Base-by-base conservation (phyloP, 2,113 vertebrate species). In the Hippocampus guttulatus region DNA sequence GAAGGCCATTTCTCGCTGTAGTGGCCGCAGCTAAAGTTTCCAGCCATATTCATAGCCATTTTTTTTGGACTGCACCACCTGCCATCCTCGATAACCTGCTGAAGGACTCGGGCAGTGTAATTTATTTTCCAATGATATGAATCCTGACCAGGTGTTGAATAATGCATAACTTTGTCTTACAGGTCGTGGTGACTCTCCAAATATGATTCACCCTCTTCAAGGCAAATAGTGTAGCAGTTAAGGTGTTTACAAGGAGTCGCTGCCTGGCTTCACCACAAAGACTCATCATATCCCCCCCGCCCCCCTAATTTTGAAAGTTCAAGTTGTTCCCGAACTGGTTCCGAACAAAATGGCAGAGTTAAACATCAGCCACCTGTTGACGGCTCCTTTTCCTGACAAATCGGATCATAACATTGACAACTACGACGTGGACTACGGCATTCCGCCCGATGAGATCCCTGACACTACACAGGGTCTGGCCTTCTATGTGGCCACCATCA, bases 401-500 rank as follows among this genome's bases (percentile, higher is more conserved):
- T 71, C 90, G 33, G 82, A 92, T 27, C 88, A 91, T 3, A 92
- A 92, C 75, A 87, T 92, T 68, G 91, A 94, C 76, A 92, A 76
- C 74, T 90, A 93, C 0, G 94, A 93, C 52, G 77, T 77, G 90
- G 91, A 98, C 70, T 99, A 99, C 0, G 95, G 95, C 54, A 78
- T 95, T 41, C 90, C 92, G 0, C 87, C 92, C 38, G 95, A 95
- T 41, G 94, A 95, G 5, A 93, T 94, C 0, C 96, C 95, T 0
- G 95, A 98, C 68, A 74, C 95, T 73, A 98, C 96, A 8, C 94
- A 95, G 82, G 96, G 95, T 1, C 90, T 80, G 71, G 95, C 94
- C 47, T 98, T 98, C 89, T 95, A 94, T 0, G 84, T 95, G 3
- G 97, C 97, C 79, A 96, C 92, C 81, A 95, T 97, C 0, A 87